These are phyloP conservation scores for Mechanitis mazaeus DNA, from an alignment of 2,888 invertebrate species.

Conservation along the genomic window DNA sequence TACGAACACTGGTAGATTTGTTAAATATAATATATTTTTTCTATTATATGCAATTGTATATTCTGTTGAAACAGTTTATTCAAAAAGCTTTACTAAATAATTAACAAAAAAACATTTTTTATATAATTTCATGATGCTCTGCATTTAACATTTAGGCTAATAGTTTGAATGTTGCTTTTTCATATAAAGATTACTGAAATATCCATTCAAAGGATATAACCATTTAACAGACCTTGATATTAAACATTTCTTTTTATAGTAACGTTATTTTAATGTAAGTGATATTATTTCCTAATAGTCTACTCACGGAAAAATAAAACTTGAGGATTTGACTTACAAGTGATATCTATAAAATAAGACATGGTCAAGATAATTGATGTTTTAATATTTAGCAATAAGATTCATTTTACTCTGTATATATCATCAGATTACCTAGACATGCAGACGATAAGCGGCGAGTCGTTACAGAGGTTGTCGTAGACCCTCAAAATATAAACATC, in stretches of 20 bases:
- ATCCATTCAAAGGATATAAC: no score
- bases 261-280: conserved; percentile 2
- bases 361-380: not conserved
- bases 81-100: no score
- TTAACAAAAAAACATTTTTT: no score
- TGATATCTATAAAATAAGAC: conserved; percentile 37
- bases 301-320: conserved; percentile 40
- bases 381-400: conserved; percentile 22
- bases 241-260: conserved; percentile 28
- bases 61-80: no score
- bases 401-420: conserved; percentile 26
- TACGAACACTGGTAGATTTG: no score
- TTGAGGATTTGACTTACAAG: conserved; percentile 36
- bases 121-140: no score
- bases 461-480: conserved; percentile 72
- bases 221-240: conserved; percentile 4
- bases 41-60: no score
- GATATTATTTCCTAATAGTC: conserved; percentile 16
- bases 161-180: no score
- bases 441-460: conserved; percentile 66
- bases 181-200: no score
- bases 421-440: conserved; percentile 61
- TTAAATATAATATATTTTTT: no score
- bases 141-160: no score
- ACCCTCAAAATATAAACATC: conserved; percentile 74